These are phyloP conservation scores for Lamellibrachia columna DNA, from an alignment of 2,888 invertebrate species.

Conservation along the genomic window DNA sequence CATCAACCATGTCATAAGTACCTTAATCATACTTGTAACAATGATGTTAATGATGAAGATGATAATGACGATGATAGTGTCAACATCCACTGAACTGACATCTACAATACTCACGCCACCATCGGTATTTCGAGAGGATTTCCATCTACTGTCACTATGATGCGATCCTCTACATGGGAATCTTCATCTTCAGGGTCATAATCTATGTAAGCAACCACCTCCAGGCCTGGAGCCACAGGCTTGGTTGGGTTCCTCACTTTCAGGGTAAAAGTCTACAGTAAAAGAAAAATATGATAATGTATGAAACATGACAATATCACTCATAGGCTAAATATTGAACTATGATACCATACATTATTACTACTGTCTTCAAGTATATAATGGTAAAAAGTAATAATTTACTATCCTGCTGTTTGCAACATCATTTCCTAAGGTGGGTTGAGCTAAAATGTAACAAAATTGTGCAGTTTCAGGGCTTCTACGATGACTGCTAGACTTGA, in stretches of 20 bases:
- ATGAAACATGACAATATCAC: neutral
- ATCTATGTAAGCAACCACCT: constrained; percentile 59
- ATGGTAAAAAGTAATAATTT: too few species aligned
- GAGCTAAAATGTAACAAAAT: too few species aligned
- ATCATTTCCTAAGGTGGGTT: too few species aligned
- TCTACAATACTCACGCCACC: constrained; percentile 37
- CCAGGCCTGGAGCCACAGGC: constrained; percentile 62
- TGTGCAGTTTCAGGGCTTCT: too few species aligned
- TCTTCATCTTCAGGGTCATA: constrained; percentile 52
- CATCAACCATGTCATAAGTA: neutral
- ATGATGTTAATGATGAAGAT: neutral
- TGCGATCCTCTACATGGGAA: constrained; percentile 52
- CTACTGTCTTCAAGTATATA: too few species aligned
- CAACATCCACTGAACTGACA: neutral
- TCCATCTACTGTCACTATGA: constrained; percentile 63
- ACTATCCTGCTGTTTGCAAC: too few species aligned
- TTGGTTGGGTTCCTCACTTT: constrained; percentile 62
- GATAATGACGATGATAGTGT: neutral
- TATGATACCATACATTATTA: too few species aligned
- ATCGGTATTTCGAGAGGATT: constrained; percentile 62
- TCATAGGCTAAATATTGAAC: too few species aligned
- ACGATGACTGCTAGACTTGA: too few species aligned
- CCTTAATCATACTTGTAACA: neutral
- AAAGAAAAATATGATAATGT: neutral
- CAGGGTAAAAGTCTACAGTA: constrained; percentile 57